A percentile compares a stretch with the other conserved stretches of the same genome.
phyloP scores from a whole-genome alignment of 2,888 invertebrate genomes.

The Hypercompe scribonia region DNA sequence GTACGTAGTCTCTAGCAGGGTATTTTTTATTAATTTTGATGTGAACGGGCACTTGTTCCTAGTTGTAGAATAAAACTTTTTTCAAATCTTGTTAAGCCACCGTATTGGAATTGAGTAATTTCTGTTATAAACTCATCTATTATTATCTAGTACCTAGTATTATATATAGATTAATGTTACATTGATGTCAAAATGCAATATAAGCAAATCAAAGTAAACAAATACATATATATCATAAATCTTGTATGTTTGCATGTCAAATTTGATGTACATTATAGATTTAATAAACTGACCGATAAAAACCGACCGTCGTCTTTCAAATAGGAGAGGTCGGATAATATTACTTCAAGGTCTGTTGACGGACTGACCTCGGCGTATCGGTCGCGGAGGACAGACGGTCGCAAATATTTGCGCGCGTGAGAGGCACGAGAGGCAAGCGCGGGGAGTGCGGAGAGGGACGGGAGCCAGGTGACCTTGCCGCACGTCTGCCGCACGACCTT shows the following conservation, averaged over 20 bases:
- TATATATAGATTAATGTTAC: background rate
- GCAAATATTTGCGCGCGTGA: slow-evolving; percentile 84
- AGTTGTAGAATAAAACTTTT: background rate
- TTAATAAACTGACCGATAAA: slow-evolving; percentile 68
- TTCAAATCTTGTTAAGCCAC: too few species aligned
- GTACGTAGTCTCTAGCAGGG: background rate
- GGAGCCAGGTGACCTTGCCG: slow-evolving; percentile 78
- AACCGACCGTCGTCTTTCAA: slow-evolving; percentile 73
- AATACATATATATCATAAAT: background rate
- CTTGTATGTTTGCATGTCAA: slow-evolving; percentile 13
- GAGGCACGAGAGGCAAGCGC: slow-evolving; percentile 63
- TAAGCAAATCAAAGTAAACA: background rate
- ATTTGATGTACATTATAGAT: slow-evolving; percentile 38
- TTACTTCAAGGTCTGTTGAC: slow-evolving; percentile 83
- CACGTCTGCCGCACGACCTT: slow-evolving; percentile 83
- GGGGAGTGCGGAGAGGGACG: slow-evolving; percentile 49
- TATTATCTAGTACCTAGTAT: too few species aligned
- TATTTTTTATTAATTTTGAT: background rate
- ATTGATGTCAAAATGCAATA: background rate
- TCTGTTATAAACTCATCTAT: too few species aligned
- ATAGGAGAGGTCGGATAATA: slow-evolving; percentile 81
- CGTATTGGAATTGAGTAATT: too few species aligned
- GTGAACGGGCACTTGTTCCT: background rate
- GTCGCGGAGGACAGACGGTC: slow-evolving; percentile 86
- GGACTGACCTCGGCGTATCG: slow-evolving; percentile 85